Conservation (phyloP, 2,888 invertebrate genomes). For the Anoplius nigerrimus region DNA sequence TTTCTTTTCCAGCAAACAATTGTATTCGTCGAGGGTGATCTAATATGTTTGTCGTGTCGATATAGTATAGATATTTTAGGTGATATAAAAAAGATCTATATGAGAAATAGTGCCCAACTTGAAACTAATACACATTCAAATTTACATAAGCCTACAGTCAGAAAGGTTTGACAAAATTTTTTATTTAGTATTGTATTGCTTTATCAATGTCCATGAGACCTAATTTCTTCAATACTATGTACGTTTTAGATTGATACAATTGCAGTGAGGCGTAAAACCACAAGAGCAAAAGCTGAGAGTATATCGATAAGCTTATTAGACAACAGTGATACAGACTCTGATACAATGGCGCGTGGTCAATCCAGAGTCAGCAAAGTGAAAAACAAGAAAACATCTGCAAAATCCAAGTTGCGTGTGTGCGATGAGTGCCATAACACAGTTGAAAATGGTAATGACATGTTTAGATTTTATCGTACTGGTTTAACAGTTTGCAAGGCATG, state of each 20-base stretch:
- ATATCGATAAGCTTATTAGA: conserved; percentile 41
- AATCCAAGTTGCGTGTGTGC: conserved; percentile 42
- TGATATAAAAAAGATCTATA: conserved; percentile 62
- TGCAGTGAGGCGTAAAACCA: conserved; percentile 65
- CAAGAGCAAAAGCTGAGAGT: conserved; percentile 41
- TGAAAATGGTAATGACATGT: conserved; percentile 56
- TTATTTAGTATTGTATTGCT: neutral
- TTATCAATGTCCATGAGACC: neutral
- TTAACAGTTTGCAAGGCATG: conserved; percentile 66
- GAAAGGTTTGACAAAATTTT: conserved; percentile 59
- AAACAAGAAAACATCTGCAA: neutral
- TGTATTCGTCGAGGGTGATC: neutral
- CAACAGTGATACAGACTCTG: conserved; percentile 54
- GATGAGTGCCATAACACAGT: conserved; percentile 56
- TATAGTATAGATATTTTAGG: conserved; percentile 67
- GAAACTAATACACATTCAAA: conserved; percentile 45
- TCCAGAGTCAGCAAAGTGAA: neutral
- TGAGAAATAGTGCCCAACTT: conserved; percentile 47
- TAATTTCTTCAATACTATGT: neutral
- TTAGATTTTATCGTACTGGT: conserved; percentile 61
- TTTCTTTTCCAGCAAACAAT: neutral
- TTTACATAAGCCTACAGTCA: conserved; percentile 46
- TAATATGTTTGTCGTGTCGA: conserved; percentile 67
- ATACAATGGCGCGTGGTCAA: conserved; percentile 32
- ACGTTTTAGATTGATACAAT: conserved; percentile 60